Percentiles rank a stretch among this genome's conserved stretches.
phyloP scores from a whole-genome alignment of 2,113 vertebrate species.

The Barbus barbus region DNA sequence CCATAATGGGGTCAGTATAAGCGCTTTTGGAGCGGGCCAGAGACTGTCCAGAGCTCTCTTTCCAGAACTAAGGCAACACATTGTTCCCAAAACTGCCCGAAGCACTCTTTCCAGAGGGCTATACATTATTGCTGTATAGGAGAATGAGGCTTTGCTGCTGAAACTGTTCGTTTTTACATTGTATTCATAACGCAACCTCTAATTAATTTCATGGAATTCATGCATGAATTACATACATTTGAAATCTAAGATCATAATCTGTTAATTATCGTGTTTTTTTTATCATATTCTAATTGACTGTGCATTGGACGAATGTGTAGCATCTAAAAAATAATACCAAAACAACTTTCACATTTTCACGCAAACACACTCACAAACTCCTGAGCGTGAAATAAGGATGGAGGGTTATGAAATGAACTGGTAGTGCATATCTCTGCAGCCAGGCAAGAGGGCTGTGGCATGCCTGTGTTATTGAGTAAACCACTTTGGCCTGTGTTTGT shows the following conservation, averaged over 20 bases:
- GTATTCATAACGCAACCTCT: background rate
- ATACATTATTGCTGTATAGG: background rate
- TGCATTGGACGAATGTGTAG: background rate
- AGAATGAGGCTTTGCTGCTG: background rate
- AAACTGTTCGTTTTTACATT: too few species aligned
- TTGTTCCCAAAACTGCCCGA: slow-evolving; percentile 28
- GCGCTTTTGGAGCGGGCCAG: slow-evolving; percentile 64
- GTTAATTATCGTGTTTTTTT: background rate
- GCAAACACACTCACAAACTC: background rate
- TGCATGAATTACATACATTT: background rate
- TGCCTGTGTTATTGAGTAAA: slow-evolving; percentile 55
- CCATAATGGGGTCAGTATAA: slow-evolving; percentile 76
- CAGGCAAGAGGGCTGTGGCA: slow-evolving; percentile 41
- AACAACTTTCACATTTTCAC: background rate
- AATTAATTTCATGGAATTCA: background rate
- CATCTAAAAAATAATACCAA: background rate
- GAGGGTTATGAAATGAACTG: slow-evolving; percentile 22
- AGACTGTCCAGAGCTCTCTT: slow-evolving; percentile 51
- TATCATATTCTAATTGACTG: background rate
- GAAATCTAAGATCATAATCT: background rate
- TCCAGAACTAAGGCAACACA: slow-evolving; percentile 46
- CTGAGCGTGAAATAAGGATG: background rate
- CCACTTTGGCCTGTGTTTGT: slow-evolving; percentile 58
- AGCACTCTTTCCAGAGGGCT: background rate
- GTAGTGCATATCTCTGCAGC: slow-evolving; percentile 37